A percentile compares a stretch with the other conserved stretches of the same genome.
These are phyloP conservation scores for Gymnobelideus leadbeateri DNA, from an alignment of 2,113 vertebrate genomes.

Conservation along the genomic window DNA sequence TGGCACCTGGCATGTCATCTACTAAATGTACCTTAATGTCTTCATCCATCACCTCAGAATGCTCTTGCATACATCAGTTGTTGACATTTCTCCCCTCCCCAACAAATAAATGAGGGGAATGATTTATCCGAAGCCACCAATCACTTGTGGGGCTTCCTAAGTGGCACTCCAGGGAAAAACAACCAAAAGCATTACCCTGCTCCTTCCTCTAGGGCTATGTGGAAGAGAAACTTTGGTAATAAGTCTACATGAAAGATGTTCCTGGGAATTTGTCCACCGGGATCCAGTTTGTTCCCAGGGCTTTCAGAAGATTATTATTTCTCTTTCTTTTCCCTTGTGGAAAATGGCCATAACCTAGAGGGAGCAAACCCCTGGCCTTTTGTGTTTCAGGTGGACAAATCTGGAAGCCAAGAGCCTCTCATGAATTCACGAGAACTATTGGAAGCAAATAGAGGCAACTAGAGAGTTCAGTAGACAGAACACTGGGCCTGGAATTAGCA, in stretches of 20 bases:
- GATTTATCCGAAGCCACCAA: conserved; percentile 76
- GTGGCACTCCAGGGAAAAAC: conserved; percentile 68
- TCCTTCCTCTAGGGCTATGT: conserved; percentile 39
- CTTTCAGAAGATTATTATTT: neutral
- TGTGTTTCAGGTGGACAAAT: conserved; percentile 5
- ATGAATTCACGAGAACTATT: conserved; percentile 1
- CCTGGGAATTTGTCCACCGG: neutral
- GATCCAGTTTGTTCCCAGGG: neutral
- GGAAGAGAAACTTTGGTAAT: conserved; percentile 48
- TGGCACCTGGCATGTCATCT: conserved; percentile 58
- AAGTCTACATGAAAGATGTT: neutral
- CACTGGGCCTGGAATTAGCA: neutral
- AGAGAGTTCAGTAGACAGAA: neutral
- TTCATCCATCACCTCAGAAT: conserved; percentile 71
- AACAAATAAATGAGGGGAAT: conserved; percentile 74
- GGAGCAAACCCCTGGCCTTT: neutral
- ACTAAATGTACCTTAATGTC: conserved; percentile 63
- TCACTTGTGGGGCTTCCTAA: conserved; percentile 63
- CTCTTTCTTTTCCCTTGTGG: neutral
- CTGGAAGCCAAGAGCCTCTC: neutral
- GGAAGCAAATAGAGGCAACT: neutral
- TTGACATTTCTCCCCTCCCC: conserved; percentile 71
- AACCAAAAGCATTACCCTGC: conserved; percentile 43
- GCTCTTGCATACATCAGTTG: conserved; percentile 68
- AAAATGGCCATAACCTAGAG: neutral